Evolutionary conservation across 2,113 vertebrate genomes (phyloP).

Genomic region (Archocentrus centrarchus): DNA sequence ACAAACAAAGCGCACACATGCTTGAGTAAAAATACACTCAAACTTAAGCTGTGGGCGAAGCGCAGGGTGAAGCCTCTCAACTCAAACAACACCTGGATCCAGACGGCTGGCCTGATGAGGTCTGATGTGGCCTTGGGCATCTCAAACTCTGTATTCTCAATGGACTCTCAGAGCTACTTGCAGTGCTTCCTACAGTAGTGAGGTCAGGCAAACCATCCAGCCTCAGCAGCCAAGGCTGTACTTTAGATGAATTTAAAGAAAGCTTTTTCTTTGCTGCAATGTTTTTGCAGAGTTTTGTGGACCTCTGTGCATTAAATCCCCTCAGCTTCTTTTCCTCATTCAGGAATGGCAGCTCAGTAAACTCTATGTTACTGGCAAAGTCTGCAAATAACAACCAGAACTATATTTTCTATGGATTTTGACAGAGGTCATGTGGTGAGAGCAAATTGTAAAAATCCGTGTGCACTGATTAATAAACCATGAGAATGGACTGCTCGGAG

Average conservation of each 20-base stretch:
- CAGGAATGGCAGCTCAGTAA: neutral
- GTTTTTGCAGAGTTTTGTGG: conserved; percentile 1
- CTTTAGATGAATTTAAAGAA: conserved; percentile 46
- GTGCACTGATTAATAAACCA: neutral
- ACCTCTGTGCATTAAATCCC: conserved; percentile 7
- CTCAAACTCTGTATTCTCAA: conserved; percentile 39
- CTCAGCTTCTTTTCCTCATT: neutral
- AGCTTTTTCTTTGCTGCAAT: neutral
- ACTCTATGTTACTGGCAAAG: neutral
- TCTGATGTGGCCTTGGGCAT: conserved; percentile 56
- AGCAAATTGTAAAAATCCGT: conserved; percentile 5
- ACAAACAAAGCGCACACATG: neutral
- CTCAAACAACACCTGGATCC: conserved; percentile 63
- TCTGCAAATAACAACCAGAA: conserved; percentile 13
- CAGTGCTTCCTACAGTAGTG: conserved; percentile 27
- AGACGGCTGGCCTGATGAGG: conserved; percentile 67
- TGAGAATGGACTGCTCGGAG: neutral
- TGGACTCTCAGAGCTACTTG: conserved; percentile 31
- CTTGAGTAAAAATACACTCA: conserved; percentile 11
- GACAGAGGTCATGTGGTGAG: neutral
- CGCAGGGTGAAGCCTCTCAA: conserved; percentile 28
- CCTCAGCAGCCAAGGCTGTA: conserved; percentile 23
- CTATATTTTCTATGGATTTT: neutral
- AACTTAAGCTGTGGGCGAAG: conserved; percentile 39
- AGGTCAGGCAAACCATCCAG: conserved; percentile 34